Evolutionary conservation across 64 coral and sea anemone species (phyloP).

Genomic region (Catalaphyllia jardinei): DNA sequence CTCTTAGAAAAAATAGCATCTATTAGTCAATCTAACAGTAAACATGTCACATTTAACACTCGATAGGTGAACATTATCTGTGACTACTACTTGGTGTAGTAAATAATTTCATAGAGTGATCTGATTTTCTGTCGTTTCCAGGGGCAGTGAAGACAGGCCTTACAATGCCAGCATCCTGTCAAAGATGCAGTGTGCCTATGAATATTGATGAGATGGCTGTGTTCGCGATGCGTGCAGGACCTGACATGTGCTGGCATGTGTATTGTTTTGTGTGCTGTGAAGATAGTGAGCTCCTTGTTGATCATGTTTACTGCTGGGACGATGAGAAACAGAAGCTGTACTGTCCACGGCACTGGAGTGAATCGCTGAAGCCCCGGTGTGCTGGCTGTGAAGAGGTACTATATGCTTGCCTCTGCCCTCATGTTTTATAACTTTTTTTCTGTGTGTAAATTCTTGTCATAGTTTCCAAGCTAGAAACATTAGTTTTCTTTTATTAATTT

Average conservation of each 20-base stretch:
- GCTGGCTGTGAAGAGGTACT: constrained; percentile 97
- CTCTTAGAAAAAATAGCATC: too few species aligned
- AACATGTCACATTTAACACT: too few species aligned
- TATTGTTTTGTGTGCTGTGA: constrained; percentile 83
- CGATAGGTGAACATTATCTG: too few species aligned
- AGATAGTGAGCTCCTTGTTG: constrained; percentile 80
- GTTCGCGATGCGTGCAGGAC: constrained; percentile 76
- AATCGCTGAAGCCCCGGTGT: constrained; percentile 84
- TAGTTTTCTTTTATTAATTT: too few species aligned
- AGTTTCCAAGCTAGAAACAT: too few species aligned
- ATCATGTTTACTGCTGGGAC: constrained; percentile 81
- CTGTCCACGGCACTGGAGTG: constrained; percentile 85
- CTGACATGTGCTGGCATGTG: constrained; percentile 80
- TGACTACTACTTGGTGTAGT: too few species aligned
- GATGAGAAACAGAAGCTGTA: constrained; percentile 52
- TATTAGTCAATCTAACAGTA: too few species aligned
- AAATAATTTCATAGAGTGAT: too few species aligned
- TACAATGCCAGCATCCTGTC: constrained; percentile 46
- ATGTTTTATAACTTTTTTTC: too few species aligned
- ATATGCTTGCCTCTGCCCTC: too few species aligned
- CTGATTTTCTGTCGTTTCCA: neutral
- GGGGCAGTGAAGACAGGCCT: constrained; percentile 67
- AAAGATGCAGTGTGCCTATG: constrained; percentile 58
- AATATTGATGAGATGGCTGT: constrained; percentile 87
- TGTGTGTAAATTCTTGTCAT: too few species aligned